phyloP scores from a whole-genome alignment of 2,797 vertebrate species.

The Stomatorhinus walkeri region DNA sequence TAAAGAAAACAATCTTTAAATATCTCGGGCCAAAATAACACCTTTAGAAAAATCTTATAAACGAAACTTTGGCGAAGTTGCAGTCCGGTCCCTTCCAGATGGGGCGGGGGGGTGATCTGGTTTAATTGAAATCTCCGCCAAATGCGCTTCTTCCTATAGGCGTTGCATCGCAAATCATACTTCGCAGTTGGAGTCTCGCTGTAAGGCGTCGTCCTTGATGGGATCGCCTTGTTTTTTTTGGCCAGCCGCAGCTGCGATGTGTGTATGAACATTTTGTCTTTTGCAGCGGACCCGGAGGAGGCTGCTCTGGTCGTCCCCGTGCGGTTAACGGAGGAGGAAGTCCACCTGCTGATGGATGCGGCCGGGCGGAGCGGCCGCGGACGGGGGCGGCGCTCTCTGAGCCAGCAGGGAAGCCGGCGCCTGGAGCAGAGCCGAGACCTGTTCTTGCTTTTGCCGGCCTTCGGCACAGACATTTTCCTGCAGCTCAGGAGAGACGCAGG shows the following conservation, averaged over 20 bases:
- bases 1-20: background rate
- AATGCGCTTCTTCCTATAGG: background rate
- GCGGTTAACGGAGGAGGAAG: conserved; percentile 46
- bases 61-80: background rate
- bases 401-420: conserved; percentile 32
- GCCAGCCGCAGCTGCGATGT: background rate
- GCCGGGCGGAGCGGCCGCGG: conserved; percentile 22
- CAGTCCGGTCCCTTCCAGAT: background rate
- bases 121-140: background rate
- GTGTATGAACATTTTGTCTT: background rate
- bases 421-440: conserved; percentile 46
- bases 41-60: background rate
- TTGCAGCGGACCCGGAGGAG: conserved; percentile 44
- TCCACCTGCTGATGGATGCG: conserved; percentile 48
- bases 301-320: conserved; percentile 47
- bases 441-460: conserved; percentile 71
- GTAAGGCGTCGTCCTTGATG: background rate
- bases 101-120: background rate
- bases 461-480: conserved; percentile 68
- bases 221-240: background rate
- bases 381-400: conserved; percentile 43
- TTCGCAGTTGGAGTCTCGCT: background rate
- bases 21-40: background rate
- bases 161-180: background rate
- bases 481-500: conserved; percentile 65